A percentile compares a stretch with the other conserved stretches of the same genome.
Evolutionary conservation across 2,888 invertebrate species (phyloP).

Genomic region (Papilio protenor): DNA sequence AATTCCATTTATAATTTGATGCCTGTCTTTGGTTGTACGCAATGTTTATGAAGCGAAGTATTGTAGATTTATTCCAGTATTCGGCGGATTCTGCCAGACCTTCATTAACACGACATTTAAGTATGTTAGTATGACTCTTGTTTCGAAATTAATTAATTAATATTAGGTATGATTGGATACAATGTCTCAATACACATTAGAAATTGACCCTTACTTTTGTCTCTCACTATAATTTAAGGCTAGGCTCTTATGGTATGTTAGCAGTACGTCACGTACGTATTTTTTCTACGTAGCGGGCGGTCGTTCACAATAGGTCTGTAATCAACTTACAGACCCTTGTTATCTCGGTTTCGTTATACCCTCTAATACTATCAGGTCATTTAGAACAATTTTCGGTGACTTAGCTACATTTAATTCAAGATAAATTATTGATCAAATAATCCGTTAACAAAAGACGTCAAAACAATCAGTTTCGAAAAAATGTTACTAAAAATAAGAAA

Average conservation of each 20-base stretch:
- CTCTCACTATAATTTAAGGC: neutral
- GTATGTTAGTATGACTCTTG: too few species aligned
- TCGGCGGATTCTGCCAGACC: too few species aligned
- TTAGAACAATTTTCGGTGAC: constrained; percentile 57
- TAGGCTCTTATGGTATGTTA: neutral
- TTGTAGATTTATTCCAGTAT: too few species aligned
- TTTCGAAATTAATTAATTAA: too few species aligned
- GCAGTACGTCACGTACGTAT: neutral
- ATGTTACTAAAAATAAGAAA: neutral
- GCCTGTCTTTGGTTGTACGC: too few species aligned
- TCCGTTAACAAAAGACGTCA: neutral
- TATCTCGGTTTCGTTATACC: constrained; percentile 51
- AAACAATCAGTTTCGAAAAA: neutral
- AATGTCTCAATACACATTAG: neutral
- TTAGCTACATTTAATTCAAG: neutral
- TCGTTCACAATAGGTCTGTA: constrained; percentile 46
- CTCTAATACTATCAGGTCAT: constrained; percentile 57
- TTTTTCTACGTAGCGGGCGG: constrained; percentile 16
- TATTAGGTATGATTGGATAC: neutral
- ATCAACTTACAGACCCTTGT: constrained; percentile 58
- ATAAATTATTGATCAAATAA: neutral
- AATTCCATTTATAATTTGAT: too few species aligned
- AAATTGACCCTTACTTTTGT: neutral
- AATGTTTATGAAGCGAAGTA: too few species aligned
- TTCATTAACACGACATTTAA: too few species aligned